phyloP scores from a whole-genome alignment of 2,797 vertebrate species.

The Trichosurus vulpecula region DNA sequence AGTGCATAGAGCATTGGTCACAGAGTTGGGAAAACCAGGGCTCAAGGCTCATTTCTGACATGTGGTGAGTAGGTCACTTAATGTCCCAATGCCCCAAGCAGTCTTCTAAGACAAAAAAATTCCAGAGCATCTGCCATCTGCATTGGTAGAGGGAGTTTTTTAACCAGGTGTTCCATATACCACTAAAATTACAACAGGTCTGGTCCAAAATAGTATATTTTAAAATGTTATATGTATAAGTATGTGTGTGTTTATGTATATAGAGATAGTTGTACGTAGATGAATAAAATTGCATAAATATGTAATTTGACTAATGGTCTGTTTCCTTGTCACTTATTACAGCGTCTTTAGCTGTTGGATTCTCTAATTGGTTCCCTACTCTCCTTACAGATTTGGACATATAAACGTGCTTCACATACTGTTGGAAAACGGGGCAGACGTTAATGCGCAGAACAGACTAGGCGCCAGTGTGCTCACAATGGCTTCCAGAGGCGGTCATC shows the following conservation, averaged over 20 bases:
- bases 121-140: background rate
- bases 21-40: background rate
- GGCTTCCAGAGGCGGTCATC: slow-evolving; percentile 93
- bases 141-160: background rate
- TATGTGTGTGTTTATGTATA: background rate
- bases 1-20: background rate
- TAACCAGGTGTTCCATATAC: background rate
- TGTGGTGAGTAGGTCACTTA: background rate
- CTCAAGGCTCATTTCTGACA: background rate
- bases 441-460: slow-evolving; percentile 94
- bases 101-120: background rate
- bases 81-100: background rate
- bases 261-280: background rate
- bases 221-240: background rate
- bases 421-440: slow-evolving; percentile 95
- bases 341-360: background rate
- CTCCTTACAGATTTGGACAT: slow-evolving; percentile 91
- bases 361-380: slow-evolving; percentile 19
- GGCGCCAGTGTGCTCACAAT: slow-evolving; percentile 94
- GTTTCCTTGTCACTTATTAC: background rate
- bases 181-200: background rate
- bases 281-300: background rate
- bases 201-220: background rate
- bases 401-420: slow-evolving; percentile 92
- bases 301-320: background rate